Base-by-base conservation (phyloP, 1,140 invertebrate genomes). In the Drosophila serrata region DNA sequence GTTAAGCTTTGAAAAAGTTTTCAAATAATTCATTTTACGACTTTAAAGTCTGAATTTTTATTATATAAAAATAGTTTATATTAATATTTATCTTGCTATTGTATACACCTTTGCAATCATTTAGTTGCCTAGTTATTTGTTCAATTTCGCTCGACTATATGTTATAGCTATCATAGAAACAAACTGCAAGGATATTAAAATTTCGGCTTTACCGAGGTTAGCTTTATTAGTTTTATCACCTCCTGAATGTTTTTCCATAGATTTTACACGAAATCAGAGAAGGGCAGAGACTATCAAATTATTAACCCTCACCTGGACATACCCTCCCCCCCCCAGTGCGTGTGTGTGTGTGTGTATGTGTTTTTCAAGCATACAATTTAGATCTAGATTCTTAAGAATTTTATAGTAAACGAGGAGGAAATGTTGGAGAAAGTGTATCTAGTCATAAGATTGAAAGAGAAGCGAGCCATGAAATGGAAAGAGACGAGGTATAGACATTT, bases 401-500 rank as follows among this genome's bases (percentile, higher is more conserved):
- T 49, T 27, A 27, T 8, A 27, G 24, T 8, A 3, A 56, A 13
- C 8, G 6, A n/a, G 27, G 11, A 35, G 11, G 17, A 40, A 17
- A 4, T n/a, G 15, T 39, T 3, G 19, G 39, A 27, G 24, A 60
- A 49, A 80, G 57, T 79, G 70, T 59, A 84, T 88, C 82, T 87
- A 87, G 82, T 87, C 82, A 87, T 82, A 81, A 81, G 57, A 48
- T 39, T 39, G 46, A 75, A 37, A 40, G 15, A 58, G 24, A 15
- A 48, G 42, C 58, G n/a, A 43, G 39, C 40, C 55, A 37, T 43
- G 22, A 39, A 5, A 69, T 33, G 39, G 13, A 68, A 17, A n/a
- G 11, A 53, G 35, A 48, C 12, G 13, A 29, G 27, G 42, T 45
- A 33, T 27, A 15, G 13, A n/a, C 17, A 59, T 51, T 53, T 33